Base-by-base conservation (phyloP, 2,797 vertebrate genomes). In the Lagodon rhomboides region DNA sequence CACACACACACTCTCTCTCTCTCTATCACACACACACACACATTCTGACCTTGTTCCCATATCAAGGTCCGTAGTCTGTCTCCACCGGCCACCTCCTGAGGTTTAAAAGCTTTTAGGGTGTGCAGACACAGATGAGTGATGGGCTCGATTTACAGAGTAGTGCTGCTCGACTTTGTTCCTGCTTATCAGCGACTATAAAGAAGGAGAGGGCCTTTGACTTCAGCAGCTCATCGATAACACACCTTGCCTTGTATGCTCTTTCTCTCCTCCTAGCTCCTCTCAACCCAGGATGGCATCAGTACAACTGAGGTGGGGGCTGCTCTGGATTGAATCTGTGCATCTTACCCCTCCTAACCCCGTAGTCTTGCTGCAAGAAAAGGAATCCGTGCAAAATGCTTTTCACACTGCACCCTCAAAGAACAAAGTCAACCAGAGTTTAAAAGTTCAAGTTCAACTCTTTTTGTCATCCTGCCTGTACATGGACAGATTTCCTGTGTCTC, bases 221-320 rank as follows among this genome's bases (percentile, higher is more conserved):
- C 85, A 90, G 94, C 90, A 73, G 79, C 92, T 86, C 93, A 87
- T 92, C 96, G 96, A 96, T 97, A 94, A 95, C 92, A 91, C 94
- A 75, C 95, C 94, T 93, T 91, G 88, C 94, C 87, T 94, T 95
- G 82, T 94, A 56, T 94, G 85, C 91, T 92, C 93, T 96, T 96
- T 96, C 38, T 96, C 82, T 84, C 81, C 70, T 73, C 72, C 68
- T 94, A 99, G 98, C 97, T 99, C 83, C 95, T 99, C 85, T 97
- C 97, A 93, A 98, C 97, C 86, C 97, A 96, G 95, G 98, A 99
- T 89, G 97, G 97, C 93, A 97, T 97, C 97, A 97, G 98, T 93
- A 96, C 97, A 64, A 96, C 96, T 61, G 98, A 99, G 96, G 98
- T 99, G 97, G 97, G 97, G 95, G 95, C 81, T 68, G 74, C 83